Base-by-base conservation (phyloP, 2,888 invertebrate genomes). In the Stenchaetothrips biformis region DNA sequence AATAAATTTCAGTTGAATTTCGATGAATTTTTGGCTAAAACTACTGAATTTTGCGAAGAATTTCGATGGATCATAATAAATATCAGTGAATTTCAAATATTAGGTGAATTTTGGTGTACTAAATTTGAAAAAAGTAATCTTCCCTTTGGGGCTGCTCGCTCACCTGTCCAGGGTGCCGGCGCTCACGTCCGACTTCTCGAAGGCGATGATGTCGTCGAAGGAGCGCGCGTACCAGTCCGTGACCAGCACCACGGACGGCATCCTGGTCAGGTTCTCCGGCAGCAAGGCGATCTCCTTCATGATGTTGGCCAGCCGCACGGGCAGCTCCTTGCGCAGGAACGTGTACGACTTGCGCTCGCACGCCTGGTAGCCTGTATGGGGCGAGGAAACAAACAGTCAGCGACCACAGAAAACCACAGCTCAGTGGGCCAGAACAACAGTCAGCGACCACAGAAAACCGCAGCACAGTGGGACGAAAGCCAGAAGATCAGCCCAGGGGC, bases 261-360 rank as follows among this genome's bases (percentile, higher is more conserved):
- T 98, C 81, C 92, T 90, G 8, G 98, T 90, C 59, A 99, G 90
- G 85, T 95, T 95, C 83, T 97, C 96, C 0, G 99, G 99, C 9
- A 99, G 89, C 67, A 99, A 89, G 79, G 97, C 95, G 86, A 99
- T 98, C 89, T 99, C 99, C 87, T 98, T 98, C 99, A 99, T 99
- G 85, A 99, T 99, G 87, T 99, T 99, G 80, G 99, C 98, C 85
- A 99, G 88, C 81, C 99, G 92, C n/a, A 98, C 98, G 11, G 99
- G 98, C 81, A 99, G 89, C 88, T 99, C 99, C 87, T 99, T 98
- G 81, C 97, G 91, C 7, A 99, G 90, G 87, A 99, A 99, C 83
- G 96, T 90, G 86, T 92, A 99, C 0, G 98, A 99, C 86, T 95
- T 95, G 84, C 92, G 92, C 87, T 98, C 96, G 86, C 95, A 95